Evolutionary conservation across 1,140 invertebrate species (phyloP).

Genomic region (Tetramorium alpestre): DNA sequence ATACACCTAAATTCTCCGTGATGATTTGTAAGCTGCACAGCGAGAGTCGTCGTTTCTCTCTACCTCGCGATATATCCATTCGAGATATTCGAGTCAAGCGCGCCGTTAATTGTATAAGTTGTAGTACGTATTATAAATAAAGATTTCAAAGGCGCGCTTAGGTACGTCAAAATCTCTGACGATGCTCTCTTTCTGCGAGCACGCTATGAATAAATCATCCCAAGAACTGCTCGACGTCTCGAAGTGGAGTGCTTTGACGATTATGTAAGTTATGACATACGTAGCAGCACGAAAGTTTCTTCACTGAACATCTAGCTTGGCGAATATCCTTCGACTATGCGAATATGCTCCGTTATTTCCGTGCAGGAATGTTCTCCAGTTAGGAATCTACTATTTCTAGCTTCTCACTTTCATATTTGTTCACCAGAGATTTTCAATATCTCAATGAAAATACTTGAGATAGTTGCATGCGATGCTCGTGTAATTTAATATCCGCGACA

Average conservation of each 20-base stretch:
- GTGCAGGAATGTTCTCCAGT: background rate
- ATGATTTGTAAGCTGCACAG: background rate
- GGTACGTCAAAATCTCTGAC: background rate
- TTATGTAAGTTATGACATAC: background rate
- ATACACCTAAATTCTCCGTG: background rate
- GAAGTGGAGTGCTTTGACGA: slow-evolving; percentile 1
- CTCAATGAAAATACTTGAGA: background rate
- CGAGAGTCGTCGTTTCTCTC: slow-evolving; percentile 4
- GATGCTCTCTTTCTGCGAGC: background rate
- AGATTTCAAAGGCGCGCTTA: background rate
- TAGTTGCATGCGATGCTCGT: too few species aligned
- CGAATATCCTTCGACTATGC: too few species aligned
- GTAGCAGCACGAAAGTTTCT: background rate
- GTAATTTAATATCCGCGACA: slow-evolving; percentile 8
- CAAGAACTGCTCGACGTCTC: background rate
- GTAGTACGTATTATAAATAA: background rate
- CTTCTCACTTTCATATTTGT: background rate
- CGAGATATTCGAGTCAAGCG: background rate
- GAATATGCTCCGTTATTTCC: background rate
- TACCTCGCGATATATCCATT: too few species aligned
- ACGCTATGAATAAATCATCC: background rate
- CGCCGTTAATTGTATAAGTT: background rate
- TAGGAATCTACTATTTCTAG: background rate
- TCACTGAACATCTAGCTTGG: background rate
- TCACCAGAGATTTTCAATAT: background rate